Evolutionary conservation across 2,888 invertebrate species (phyloP), one percentile per base, ranked within the genome.

Genomic region (Drosophila prostipennis): DNA sequence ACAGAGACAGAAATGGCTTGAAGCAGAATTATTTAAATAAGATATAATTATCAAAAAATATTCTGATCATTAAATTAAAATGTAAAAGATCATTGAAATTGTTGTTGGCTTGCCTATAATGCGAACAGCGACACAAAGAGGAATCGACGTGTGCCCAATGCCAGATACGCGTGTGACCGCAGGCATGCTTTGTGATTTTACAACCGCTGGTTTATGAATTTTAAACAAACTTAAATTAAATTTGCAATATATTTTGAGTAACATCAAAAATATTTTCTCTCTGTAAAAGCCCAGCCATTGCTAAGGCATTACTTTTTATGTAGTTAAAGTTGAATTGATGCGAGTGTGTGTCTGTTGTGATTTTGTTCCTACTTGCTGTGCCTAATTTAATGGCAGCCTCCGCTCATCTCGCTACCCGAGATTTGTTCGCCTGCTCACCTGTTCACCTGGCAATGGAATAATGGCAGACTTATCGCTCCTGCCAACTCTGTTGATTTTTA

Each of bases 251-350:
- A 29, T 2, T 29, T 29, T 2, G 7, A 29, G 29, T 29, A 29
- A 29, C 7, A 29, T 29, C 37, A 4, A 19, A 4, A 19, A 11
- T 6, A 13, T 13, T 32, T 58, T 58, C 16, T 48, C 8, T 10
- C 4, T n/a, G 26, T 58, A 40, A 34, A 58, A 55, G 3, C 6
- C 1, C 36, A 23, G 32, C 13, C 8, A 45, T 16, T 45, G 45
- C 34, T 36, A 13, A 23, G 75, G 60, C 79, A 79, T 83, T 79
- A 81, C 76, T 65, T 84, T 84, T 78, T 79, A 79, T 86, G 74
- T 74, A 72, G 71, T 68, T 53, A 74, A 78, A 77, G 72, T 70
- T 53, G 69, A 78, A 80, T 75, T 80, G 73, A 77, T 61, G 54
- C 45, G 74, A 46, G 52, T 55, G 49, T 71, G 63, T 59, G 52